Conservation (phyloP, 2,888 invertebrate genomes). For the Entomobrya multifasciata region DNA sequence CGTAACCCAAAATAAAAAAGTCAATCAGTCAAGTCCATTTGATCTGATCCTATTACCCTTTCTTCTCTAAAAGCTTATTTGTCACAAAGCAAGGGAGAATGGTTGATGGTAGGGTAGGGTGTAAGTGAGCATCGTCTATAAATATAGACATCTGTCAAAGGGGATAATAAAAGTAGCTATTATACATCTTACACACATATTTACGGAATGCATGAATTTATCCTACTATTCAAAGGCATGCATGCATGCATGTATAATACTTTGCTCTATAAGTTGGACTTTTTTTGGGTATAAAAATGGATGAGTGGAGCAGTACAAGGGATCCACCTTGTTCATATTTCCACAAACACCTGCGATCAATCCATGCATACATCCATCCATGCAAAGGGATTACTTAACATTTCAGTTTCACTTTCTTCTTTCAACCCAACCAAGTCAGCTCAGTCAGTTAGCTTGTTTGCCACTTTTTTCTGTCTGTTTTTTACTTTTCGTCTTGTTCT, state of each 20-base stretch:
- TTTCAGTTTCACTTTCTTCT: too few species aligned
- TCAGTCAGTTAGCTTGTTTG: too few species aligned
- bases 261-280: too few species aligned
- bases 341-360: slow-evolving; percentile 72
- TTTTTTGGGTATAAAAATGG: too few species aligned
- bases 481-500: background rate
- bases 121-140: background rate
- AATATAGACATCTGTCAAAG: background rate
- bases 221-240: too few species aligned
- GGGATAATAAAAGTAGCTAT: too few species aligned
- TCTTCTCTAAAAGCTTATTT: background rate
- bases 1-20: too few species aligned
- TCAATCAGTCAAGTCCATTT: slow-evolving; percentile 74
- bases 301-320: slow-evolving; percentile 32
- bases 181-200: background rate
- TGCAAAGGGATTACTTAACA: too few species aligned
- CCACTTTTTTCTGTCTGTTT: background rate
- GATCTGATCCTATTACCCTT: slow-evolving; percentile 75
- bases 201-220: background rate
- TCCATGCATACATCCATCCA: background rate
- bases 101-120: background rate
- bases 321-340: slow-evolving; percentile 67
- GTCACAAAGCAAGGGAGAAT: background rate
- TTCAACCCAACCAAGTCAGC: too few species aligned
- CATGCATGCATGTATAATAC: too few species aligned